Evolutionary conservation across 2,797 vertebrate species (phyloP), one percentile per base, ranked within the genome.

Genomic region (Muraenolepis orangiensis): DNA sequence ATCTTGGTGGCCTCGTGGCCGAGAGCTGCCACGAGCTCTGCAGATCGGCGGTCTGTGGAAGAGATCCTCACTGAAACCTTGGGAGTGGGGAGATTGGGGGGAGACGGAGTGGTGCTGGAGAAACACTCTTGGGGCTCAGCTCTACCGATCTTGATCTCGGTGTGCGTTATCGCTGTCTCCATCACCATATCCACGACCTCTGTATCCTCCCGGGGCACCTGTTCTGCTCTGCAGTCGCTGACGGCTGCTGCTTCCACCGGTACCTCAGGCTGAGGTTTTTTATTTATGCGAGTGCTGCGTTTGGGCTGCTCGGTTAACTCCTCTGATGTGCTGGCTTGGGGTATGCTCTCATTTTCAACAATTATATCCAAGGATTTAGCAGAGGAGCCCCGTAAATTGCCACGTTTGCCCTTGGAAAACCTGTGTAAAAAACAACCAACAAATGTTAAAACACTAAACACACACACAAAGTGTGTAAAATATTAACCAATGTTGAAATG

Each of bases 341-440:
- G 71, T 42, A 73, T 2, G 0, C 16, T 0, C 2, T 79, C 81
- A 6, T 91, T 85, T 86, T 95, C 93, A 8, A 82, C 18, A 31
- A 93, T 90, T 5, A 88, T 84, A 77, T 91, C 86, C 10, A 94
- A 83, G 2, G 89, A 70, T 72, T 86, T 90, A 69, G 91, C 85
- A 0, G 91, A 87, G 6, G 93, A 93, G 66, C 90, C 86, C 6
- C 92, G 93, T 6, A 94, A 85, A 74, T 94, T 95, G 82, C 92
- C 93, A 69, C 94, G 92, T 66, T 78, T 91, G 31, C 93, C 92
- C 75, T 89, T 94, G 4, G 94, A 95, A 80, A 92, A 91, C 66
- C 94, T 95, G 74, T 1, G 77, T 4, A 57, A 30, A 64, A n/a
- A 26, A 61, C 51, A 64, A n/a, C 4, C 38, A 40, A 32, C 13